Evolutionary conservation across 2,888 invertebrate genomes (phyloP).

Genomic region (Apamea anceps): DNA sequence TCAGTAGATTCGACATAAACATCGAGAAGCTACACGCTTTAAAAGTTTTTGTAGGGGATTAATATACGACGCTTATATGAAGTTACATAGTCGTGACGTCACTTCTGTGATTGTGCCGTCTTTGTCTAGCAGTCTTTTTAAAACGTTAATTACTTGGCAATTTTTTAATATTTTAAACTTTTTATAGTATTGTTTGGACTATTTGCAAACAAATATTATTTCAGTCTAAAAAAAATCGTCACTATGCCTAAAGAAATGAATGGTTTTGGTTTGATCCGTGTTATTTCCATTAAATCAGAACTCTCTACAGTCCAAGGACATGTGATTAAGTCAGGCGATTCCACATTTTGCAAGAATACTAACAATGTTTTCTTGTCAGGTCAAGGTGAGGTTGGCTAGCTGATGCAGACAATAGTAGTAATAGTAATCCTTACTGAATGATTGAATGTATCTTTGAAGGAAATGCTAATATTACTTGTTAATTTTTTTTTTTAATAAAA

Average conservation of each 20-base stretch:
- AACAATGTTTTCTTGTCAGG: neutral
- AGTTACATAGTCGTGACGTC: no score
- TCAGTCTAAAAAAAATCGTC: no score
- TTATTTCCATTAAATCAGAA: neutral
- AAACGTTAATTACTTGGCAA: no score
- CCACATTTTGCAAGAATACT: conserved; percentile 20
- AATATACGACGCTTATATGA: no score
- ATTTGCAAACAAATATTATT: neutral
- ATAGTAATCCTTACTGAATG: neutral
- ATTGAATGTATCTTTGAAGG: neutral
- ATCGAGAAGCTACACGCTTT: no score
- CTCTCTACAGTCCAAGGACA: conserved; percentile 36
- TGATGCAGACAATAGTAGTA: neutral
- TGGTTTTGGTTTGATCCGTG: neutral
- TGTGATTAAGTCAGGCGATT: conserved; percentile 10
- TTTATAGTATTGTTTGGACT: neutral
- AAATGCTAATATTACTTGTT: no score
- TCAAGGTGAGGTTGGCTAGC: conserved; percentile 16
- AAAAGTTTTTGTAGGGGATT: no score
- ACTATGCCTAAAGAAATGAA: neutral
- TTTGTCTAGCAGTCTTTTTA: no score
- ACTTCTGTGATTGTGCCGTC: no score
- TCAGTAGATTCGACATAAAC: no score
- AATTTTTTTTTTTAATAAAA: no score
- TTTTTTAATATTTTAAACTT: neutral